phyloP scores from a whole-genome alignment of 2,888 invertebrate genomes.

The Diarsia rubi region DNA sequence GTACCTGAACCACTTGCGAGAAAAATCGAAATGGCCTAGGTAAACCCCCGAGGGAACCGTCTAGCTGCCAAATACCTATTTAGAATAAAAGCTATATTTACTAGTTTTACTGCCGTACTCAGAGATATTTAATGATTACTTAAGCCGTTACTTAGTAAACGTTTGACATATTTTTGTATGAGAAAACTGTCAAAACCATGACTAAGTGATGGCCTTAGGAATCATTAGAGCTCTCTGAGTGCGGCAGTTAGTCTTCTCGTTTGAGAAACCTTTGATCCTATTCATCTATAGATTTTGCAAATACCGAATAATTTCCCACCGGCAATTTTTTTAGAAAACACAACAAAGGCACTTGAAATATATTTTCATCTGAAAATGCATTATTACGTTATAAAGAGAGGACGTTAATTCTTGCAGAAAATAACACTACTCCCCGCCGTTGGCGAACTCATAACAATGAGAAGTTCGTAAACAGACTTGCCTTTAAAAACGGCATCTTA shows the following conservation, averaged over 20 bases:
- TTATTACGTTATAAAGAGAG: not conserved
- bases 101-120: no score
- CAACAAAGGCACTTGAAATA: not conserved
- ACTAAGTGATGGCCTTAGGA: no score
- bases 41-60: conserved; percentile 40
- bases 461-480: conserved; percentile 44
- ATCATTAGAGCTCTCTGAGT: no score
- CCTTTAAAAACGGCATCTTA: conserved; percentile 60
- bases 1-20: conserved; percentile 12
- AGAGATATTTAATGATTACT: no score
- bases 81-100: conserved; percentile 37
- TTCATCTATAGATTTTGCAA: not conserved
- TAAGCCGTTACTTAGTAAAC: no score
- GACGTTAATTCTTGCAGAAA: conserved; percentile 16
- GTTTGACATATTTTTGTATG: no score
- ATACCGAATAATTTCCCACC: not conserved
- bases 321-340: not conserved
- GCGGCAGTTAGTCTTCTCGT: conserved; percentile 1
- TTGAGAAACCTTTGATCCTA: conserved; percentile 8
- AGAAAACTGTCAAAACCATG: no score
- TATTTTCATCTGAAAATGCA: not conserved
- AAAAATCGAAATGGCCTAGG: conserved; percentile 40
- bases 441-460: conserved; percentile 17
- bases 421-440: not conserved
- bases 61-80: conserved; percentile 23